These are phyloP conservation scores for Acromyrmex charruanus DNA, from an alignment of 1,140 invertebrate species.

Conservation along the genomic window DNA sequence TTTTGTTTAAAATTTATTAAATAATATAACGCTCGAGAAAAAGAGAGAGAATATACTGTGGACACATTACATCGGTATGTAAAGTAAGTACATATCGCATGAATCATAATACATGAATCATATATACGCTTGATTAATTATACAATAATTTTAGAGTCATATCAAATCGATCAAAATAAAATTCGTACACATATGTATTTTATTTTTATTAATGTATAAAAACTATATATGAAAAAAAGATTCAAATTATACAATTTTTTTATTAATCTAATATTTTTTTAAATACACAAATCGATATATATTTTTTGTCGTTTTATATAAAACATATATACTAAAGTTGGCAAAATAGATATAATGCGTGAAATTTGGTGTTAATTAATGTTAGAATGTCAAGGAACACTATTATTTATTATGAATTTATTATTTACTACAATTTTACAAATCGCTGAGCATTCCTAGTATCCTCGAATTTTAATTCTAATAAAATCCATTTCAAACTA, in stretches of 20 bases:
- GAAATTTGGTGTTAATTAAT: no score
- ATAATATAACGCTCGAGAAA: constrained; percentile 15
- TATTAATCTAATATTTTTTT: constrained; percentile 38
- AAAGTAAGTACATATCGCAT: constrained; percentile 39
- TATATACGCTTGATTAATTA: constrained; percentile 1
- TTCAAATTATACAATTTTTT: constrained; percentile 3
- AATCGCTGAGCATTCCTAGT: no score
- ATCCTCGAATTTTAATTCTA: no score
- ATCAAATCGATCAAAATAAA: neutral
- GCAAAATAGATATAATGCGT: no score
- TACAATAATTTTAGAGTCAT: constrained; percentile 9
- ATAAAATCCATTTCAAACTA: no score
- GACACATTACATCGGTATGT: neutral
- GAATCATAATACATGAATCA: constrained; percentile 4
- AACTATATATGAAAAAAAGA: neutral
- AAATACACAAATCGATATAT: neutral
- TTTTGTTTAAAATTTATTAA: neutral
- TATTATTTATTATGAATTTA: no score
- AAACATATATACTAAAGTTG: no score
- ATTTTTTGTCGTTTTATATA: neutral
- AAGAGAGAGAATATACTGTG: neutral
- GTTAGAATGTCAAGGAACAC: no score
- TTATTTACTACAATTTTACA: no score
- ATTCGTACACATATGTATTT: constrained; percentile 1
- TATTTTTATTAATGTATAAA: constrained; percentile 15